phyloP scores from a whole-genome alignment of 2,797 vertebrate species.

The Erethizon dorsatum region DNA sequence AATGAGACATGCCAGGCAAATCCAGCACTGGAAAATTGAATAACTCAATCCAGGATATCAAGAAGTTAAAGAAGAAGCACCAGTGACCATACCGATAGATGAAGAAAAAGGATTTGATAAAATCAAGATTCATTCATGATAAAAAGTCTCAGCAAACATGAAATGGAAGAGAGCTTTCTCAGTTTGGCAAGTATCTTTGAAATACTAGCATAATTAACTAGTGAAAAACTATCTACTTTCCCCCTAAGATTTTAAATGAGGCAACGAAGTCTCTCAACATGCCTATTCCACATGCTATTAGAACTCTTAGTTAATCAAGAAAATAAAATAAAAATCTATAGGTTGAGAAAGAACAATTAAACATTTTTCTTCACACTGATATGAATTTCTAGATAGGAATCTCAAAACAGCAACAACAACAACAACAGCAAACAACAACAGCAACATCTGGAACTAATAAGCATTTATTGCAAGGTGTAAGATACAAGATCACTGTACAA shows the following conservation, averaged over 20 bases:
- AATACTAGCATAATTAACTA: background rate
- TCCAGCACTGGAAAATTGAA: constrained; percentile 26
- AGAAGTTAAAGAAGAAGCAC: background rate
- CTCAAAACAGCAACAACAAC: background rate
- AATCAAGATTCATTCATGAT: background rate
- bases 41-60: background rate
- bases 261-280: background rate
- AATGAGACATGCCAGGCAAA: background rate
- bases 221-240: background rate
- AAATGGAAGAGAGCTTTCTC: background rate
- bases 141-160: background rate
- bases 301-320: constrained; percentile 20
- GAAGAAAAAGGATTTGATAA: background rate
- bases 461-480: background rate
- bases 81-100: background rate
- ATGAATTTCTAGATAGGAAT: background rate
- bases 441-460: background rate
- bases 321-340: background rate
- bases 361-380: background rate
- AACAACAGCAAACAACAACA: background rate
- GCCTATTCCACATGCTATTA: background rate
- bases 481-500: background rate
- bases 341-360: background rate
- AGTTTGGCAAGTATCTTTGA: background rate
- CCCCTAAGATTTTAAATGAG: background rate